Conservation (phyloP, 2,113 vertebrate genomes). For the Dipodomys spectabilis region DNA sequence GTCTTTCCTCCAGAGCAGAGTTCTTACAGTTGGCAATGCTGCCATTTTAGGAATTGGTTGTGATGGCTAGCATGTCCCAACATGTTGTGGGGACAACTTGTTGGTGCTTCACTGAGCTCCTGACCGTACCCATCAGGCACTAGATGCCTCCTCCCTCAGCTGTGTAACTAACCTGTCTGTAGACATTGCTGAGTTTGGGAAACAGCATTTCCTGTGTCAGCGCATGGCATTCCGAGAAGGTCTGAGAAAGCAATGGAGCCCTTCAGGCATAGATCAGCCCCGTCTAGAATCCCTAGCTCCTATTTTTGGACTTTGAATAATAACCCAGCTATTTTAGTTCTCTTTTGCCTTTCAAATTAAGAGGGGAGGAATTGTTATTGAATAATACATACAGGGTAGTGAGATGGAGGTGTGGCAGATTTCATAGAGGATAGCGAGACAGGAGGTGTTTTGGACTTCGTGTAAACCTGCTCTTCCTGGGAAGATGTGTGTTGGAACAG, state of each 20-base stretch:
- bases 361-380: not conserved
- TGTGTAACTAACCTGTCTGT: not conserved
- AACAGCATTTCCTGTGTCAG: not conserved
- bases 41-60: not conserved
- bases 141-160: accelerated
- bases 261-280: not conserved
- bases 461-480: not conserved
- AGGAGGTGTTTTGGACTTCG: not conserved
- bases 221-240: not conserved
- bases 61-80: not conserved
- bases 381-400: not conserved
- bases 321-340: not conserved
- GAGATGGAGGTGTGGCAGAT: not conserved
- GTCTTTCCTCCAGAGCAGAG: not conserved
- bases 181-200: not conserved
- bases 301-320: not conserved
- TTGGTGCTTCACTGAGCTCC: not conserved
- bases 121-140: not conserved
- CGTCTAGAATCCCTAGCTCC: not conserved
- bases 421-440: not conserved
- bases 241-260: not conserved
- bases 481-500: accelerated
- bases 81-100: not conserved
- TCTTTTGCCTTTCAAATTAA: not conserved
- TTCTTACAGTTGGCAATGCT: not conserved